Evolutionary conservation across 2,113 vertebrate genomes (phyloP), one percentile per base, ranked within the genome.

Genomic region (Cavia aperea): DNA sequence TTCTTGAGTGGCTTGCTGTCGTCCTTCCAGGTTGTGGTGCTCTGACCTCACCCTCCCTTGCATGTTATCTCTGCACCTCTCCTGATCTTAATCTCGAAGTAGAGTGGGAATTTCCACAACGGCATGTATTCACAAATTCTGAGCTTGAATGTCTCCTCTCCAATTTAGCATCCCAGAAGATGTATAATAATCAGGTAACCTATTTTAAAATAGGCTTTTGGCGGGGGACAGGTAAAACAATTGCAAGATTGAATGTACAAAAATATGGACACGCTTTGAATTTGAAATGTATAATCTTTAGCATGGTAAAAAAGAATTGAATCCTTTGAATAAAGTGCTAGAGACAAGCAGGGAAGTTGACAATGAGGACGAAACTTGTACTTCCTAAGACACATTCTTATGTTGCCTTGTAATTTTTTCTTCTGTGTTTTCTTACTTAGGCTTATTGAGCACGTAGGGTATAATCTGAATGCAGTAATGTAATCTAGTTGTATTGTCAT

Each of bases 401-500:
- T 56, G 39, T 51, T 33, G 83, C 15, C 43, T 91, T 83, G 23
- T 92, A 62, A 65, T 43, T 89, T 62, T 91, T 51, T 24, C 8
- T 87, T 36, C 43, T 87, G 21, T 78, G 36, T 94, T 89, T 93
- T 89, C 9, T 85, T 49, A 23, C 63, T 86, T 81, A 60, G 72
- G 63, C 88, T 88, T 82, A 81, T 51, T 81, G 72, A 93, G 9
- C 29, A 91, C 58, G 14, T 75, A 12, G n/a, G 82, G 49, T 66
- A 12, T 81, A 88, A 29, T 77, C 43, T 72, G 36, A 66, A 63
- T 29, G 58, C 49, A 5, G 62, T 54, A 46, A 86, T 7, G 3
- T 58, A 33, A 10, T 58, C 33, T 86, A 58, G 29, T 68, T 77
- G 29, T 79, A 21, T 66, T 78, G 5, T 33, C 16, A 33, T 18